A percentile compares a stretch with the other conserved stretches of the same genome.
phyloP scores from a whole-genome alignment of 1,140 invertebrate species.

The Adelges cooleyi region DNA sequence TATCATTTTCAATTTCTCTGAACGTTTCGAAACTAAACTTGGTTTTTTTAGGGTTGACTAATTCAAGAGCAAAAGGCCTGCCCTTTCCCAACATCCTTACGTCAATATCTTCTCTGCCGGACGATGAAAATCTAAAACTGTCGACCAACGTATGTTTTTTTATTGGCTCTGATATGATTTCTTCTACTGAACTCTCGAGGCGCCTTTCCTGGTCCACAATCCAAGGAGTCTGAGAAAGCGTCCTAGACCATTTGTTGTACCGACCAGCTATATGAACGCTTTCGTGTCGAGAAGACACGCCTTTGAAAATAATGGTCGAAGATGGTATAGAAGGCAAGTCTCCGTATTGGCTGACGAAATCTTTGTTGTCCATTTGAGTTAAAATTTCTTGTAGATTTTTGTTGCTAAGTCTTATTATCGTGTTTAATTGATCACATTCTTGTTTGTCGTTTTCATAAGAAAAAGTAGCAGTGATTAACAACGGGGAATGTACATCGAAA shows the following conservation, averaged over 20 bases:
- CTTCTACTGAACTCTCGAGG: constrained; percentile 78
- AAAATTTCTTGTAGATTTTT: constrained; percentile 36
- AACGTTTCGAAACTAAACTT: constrained; percentile 45
- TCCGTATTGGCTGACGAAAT: constrained; percentile 25
- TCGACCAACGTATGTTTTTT: constrained; percentile 44
- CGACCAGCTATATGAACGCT: constrained; percentile 44
- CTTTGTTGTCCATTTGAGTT: background rate
- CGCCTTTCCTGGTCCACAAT: constrained; percentile 67
- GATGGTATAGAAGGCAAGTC: constrained; percentile 17
- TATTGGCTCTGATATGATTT: constrained; percentile 62
- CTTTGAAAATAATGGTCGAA: constrained; percentile 25
- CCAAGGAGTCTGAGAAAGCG: constrained; percentile 90
- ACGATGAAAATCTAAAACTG: constrained; percentile 64
- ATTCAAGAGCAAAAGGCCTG: constrained; percentile 74
- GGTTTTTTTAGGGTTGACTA: constrained; percentile 53
- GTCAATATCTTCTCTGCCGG: constrained; percentile 90
- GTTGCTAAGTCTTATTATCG: constrained; percentile 49
- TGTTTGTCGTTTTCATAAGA: constrained; percentile 42
- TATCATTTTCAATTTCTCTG: constrained; percentile 44
- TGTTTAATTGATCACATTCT: constrained; percentile 47
- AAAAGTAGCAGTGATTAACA: constrained; percentile 44
- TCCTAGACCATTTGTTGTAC: constrained; percentile 78
- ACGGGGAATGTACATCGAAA: constrained; percentile 41
- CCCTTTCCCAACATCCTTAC: constrained; percentile 77
- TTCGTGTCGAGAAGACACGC: constrained; percentile 29